Evolutionary conservation across 1,140 invertebrate species (phyloP).

Genomic region (Geopemphigus sp.): DNA sequence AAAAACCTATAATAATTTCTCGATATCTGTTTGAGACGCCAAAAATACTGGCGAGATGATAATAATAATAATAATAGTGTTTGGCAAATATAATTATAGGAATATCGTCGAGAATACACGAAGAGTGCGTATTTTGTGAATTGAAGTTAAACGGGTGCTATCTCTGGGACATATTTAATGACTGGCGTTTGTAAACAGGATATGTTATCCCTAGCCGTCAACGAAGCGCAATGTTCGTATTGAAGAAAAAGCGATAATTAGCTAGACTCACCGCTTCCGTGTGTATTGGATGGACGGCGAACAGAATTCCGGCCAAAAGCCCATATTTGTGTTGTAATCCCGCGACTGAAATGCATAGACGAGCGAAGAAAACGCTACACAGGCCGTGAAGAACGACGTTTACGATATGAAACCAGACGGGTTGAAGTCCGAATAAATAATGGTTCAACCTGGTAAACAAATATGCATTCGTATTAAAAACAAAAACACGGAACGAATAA

Average conservation of each 20-base stretch:
- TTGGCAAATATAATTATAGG: no score
- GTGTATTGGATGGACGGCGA: conserved; percentile 86
- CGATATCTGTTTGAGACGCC: no score
- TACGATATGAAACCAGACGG: conserved; percentile 71
- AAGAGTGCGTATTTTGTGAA: no score
- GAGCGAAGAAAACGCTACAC: conserved; percentile 69
- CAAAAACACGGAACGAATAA: no score
- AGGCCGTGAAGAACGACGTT: conserved; percentile 73
- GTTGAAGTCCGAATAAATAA: conserved; percentile 65
- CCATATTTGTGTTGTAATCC: conserved; percentile 66
- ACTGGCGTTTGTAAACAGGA: no score
- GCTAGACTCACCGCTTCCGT: conserved; percentile 74
- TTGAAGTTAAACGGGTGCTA: no score
- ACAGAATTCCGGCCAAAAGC: conserved; percentile 69
- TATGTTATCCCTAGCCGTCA: no score
- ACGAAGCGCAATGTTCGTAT: neutral
- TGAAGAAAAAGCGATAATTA: neutral
- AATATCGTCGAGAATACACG: no score
- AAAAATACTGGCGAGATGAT: no score
- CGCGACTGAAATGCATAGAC: conserved; percentile 65
- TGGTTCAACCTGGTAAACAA: conserved; percentile 66
- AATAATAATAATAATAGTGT: no score
- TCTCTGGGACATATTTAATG: no score
- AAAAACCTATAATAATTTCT: no score
- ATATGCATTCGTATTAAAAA: neutral